Base-by-base conservation (phyloP, 37 sponge, comb jelly and placozoan genomes). In the Ianthella basta region DNA sequence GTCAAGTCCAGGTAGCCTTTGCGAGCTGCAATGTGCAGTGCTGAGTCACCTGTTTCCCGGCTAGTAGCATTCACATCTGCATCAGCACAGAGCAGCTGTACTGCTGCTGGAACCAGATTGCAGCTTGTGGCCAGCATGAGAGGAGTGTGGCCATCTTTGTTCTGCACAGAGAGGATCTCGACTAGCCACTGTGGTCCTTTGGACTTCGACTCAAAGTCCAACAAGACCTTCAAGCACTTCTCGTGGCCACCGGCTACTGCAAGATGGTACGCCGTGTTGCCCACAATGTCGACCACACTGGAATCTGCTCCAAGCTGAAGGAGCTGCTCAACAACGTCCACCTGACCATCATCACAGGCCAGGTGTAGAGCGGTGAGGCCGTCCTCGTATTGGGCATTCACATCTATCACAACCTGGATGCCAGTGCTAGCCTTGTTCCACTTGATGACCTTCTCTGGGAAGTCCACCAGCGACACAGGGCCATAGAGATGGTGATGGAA, bases 1-100 rank as follows among this genome's bases (percentile, higher is more conserved):
- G 67, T 41, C 14, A 85, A 29, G n/a, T 20, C 32, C 0, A 61
- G 39, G 30, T 91, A 35, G 19, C 75, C 72, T 3, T 72, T 55
- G 54, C 80, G 25, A 13, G 82, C 86, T 15, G 90, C 90, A 60
- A 82, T 35, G 20, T 85, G 90, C 8, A 89, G 56, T 19, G 90
- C 84, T 0, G 82, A 64, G 80, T 80, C 40, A 0, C 81, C 84
- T 33, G 72, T 84, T 15, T 12, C 1, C 21, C 37, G 0, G 56
- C 85, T 86, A 20, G 30, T 24, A 0, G 36, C 34, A 53, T 89
- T 35, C 14, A 80, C 81, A 60, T 70, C 40, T 0, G 78, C 85
- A 3, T 79, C 82, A 53, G 66, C 79, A 29, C 64, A 59, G 13
- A 85, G 84, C 12, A 88, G 72, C 29, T 37, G 32, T 0, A 77